These are phyloP conservation scores for Umimayanthus kanabou DNA, from an alignment of 92 coral and sea anemone species.

Conservation along the genomic window DNA sequence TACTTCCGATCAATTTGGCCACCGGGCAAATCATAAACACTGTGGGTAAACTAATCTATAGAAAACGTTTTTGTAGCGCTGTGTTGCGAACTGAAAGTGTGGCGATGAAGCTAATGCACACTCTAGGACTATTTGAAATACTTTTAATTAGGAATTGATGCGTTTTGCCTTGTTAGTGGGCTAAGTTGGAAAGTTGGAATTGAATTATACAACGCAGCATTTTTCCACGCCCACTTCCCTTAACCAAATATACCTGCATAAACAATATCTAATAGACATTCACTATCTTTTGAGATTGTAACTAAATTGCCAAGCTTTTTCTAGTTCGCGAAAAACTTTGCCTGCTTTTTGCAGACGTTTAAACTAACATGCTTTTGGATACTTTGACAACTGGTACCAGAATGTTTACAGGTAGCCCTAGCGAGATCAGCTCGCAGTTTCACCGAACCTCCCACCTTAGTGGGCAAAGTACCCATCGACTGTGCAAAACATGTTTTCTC, in stretches of 20 bases:
- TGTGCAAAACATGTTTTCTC: background rate
- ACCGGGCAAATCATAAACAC: slow-evolving; percentile 7
- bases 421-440: background rate
- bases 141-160: background rate
- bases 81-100: too few relatives aligned
- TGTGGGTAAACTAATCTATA: background rate
- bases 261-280: background rate
- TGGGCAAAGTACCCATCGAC: background rate
- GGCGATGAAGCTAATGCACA: background rate
- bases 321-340: background rate
- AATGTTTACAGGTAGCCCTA: background rate
- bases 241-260: background rate
- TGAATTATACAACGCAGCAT: background rate
- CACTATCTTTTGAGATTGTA: too few relatives aligned
- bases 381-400: slow-evolving; percentile 7
- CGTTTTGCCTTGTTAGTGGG: background rate
- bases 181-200: background rate
- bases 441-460: background rate
- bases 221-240: background rate
- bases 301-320: background rate
- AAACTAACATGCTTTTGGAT: background rate
- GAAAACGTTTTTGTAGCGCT: background rate
- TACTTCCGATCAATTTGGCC: background rate
- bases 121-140: background rate
- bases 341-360: background rate